Percentiles rank a stretch among this genome's conserved stretches.
These are phyloP conservation scores for Atractosteus spatula DNA, from an alignment of 2,113 vertebrate genomes.

Conservation along the genomic window DNA sequence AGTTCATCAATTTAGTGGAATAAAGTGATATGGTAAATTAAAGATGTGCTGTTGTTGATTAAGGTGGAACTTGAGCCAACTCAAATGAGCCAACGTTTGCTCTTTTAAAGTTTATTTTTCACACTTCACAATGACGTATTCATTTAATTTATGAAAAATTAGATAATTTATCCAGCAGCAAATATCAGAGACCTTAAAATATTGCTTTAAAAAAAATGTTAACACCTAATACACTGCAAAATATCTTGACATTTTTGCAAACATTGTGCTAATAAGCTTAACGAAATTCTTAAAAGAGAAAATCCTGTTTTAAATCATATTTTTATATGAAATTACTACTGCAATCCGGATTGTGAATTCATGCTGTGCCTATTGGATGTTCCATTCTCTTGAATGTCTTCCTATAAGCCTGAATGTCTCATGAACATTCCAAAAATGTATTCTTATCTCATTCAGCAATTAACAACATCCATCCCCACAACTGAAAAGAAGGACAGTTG, in stretches of 20 bases:
- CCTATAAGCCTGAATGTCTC: background rate
- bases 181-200: no score
- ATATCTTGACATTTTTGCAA: background rate
- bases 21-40: no score
- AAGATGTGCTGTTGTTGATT: no score
- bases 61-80: no score
- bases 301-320: background rate
- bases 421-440: background rate
- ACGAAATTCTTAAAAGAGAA: background rate
- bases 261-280: background rate
- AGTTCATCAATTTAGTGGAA: no score
- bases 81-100: no score
- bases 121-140: no score
- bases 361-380: background rate
- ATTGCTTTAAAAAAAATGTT: no score
- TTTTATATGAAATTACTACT: background rate
- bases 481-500: background rate
- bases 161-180: no score
- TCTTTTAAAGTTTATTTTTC: no score
- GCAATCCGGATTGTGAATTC: background rate
- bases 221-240: no score
- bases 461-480: background rate
- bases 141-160: no score
- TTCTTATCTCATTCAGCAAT: background rate
- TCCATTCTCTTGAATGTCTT: conserved; percentile 1